Conservation (phyloP, 1,140 invertebrate species). For the Euura lappo region DNA sequence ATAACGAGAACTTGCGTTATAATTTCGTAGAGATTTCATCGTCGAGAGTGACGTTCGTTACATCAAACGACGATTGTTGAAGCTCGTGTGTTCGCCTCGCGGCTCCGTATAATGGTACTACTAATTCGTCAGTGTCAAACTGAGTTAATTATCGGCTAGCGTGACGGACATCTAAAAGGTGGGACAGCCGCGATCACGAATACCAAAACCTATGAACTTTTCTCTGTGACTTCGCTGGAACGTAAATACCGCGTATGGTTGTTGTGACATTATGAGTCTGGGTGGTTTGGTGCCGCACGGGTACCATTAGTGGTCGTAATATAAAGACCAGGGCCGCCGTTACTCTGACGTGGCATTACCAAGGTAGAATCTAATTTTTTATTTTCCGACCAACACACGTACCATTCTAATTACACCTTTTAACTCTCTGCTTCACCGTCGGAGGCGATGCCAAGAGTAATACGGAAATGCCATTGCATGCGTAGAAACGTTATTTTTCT, state of each 20-base stretch:
- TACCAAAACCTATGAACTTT: neutral
- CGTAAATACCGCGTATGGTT: constrained; percentile 27
- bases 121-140: neutral
- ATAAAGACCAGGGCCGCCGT: neutral
- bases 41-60: neutral
- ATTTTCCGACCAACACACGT: neutral
- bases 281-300: constrained; percentile 10
- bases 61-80: neutral
- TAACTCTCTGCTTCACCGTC: too few relatives aligned
- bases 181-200: neutral
- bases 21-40: neutral
- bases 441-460: too few relatives aligned
- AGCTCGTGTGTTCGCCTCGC: neutral
- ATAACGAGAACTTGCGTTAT: neutral
- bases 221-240: neutral
- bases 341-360: neutral
- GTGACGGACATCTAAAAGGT: constrained; percentile 10
- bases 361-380: neutral
- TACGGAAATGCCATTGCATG: too few relatives aligned
- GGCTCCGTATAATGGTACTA: neutral
- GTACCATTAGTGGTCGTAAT: neutral
- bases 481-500: too few relatives aligned
- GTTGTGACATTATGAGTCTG: constrained; percentile 40
- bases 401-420: neutral
- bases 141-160: neutral